Evolutionary conservation across 2,888 invertebrate species (phyloP), one percentile per base, ranked within the genome.

Genomic region (Pandemis corylana): DNA sequence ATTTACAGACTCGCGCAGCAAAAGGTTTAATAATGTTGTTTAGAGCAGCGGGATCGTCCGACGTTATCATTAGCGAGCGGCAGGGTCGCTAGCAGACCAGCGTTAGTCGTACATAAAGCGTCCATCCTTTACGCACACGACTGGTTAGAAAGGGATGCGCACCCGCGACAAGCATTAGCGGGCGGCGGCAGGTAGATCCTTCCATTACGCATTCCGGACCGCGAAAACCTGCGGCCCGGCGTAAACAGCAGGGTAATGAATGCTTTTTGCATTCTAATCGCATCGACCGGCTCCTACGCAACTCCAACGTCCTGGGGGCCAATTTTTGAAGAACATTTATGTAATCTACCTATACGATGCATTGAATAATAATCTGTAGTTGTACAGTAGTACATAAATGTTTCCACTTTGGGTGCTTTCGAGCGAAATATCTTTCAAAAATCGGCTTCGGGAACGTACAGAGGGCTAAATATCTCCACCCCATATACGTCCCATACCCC

Each of bases 161-260:
- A 7, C 5, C 36, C 36, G 36, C 61, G 61, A 13, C 61, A 56
- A 56, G 56, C n/a, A 51, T 15, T 53, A 53, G 65, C 46, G 20
- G 20, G 20, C 12, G 80, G 77, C 72, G 68, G 78, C 80, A 80
- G 80, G 80, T 80, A 80, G 79, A 78, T 70, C 65, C 76, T 64
- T 13, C 76, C 78, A 84, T 83, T 82, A 81, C 76, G 78, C 77
- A 84, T 83, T 83, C 81, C 81, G 81, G 79, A 82, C 79, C 79
- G 53, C 67, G 53, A 67, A 67, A 67, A 67, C 67, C 51, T 2
- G 36, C 51, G 46, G n/a, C 41, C 28, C 28, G 71, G 65, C 74
- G 80, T 82, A 82, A 82, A 83, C 82, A 81, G 59, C 69, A 62
- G 65, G 62, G 65, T 77, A 69, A 76, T 75, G 75, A 76, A 76